phyloP scores from a whole-genome alignment of 1,140 invertebrate genomes.

The Neoseiulus cucumeris region DNA sequence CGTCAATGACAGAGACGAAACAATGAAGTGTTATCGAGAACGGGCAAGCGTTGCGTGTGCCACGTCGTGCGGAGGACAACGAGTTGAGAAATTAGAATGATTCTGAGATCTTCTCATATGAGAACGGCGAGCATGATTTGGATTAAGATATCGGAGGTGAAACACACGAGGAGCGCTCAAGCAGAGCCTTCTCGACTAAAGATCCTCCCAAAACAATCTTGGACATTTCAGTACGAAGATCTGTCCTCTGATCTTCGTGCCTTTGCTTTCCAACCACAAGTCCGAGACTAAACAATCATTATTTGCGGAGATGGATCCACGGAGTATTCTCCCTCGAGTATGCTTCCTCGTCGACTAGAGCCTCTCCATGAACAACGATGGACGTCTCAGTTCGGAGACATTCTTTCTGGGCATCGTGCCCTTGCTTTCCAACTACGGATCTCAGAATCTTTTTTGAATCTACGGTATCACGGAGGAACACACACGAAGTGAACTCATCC shows the following conservation, averaged over 20 bases:
- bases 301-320: neutral
- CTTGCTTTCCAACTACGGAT: neutral
- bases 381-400: neutral
- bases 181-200: neutral
- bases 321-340: neutral
- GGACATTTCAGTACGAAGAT: neutral
- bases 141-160: neutral
- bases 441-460: too few species aligned
- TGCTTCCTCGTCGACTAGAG: neutral
- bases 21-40: too few species aligned
- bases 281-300: neutral
- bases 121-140: too few species aligned
- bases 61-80: too few species aligned
- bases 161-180: neutral
- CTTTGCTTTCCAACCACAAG: neutral
- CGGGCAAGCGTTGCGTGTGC: too few species aligned
- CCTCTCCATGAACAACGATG: too few species aligned
- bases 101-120: too few species aligned
- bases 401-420: neutral
- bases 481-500: too few species aligned
- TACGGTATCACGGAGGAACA: too few species aligned
- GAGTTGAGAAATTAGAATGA: too few species aligned
- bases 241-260: neutral
- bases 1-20: too few species aligned
- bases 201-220: neutral